These are phyloP conservation scores for Hirtodrosophila histrioides DNA, from an alignment of 2,888 invertebrate genomes.

Conservation along the genomic window DNA sequence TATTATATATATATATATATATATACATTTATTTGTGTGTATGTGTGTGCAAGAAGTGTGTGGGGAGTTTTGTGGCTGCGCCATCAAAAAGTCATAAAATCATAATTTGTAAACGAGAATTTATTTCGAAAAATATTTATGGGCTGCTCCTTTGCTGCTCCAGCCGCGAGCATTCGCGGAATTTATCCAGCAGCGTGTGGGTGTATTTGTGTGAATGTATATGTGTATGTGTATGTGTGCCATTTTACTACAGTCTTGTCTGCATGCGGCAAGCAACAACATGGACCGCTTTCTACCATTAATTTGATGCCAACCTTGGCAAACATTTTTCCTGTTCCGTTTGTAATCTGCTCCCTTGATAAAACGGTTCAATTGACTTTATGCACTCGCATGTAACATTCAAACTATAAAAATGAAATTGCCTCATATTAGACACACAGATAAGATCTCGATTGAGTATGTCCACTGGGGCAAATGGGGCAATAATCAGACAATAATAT, in stretches of 20 bases:
- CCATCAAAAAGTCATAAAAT: constrained; percentile 82
- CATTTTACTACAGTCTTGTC: constrained; percentile 67
- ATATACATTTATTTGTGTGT: constrained; percentile 12
- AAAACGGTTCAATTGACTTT: constrained; percentile 57
- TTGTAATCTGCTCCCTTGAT: constrained; percentile 45
- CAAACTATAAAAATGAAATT: constrained; percentile 2
- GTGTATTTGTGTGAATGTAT: constrained; percentile 1
- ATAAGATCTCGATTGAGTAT: constrained; percentile 21
- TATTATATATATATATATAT: constrained; percentile 15
- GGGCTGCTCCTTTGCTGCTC: constrained; percentile 54
- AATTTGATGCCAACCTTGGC: constrained; percentile 56
- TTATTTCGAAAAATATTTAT: constrained; percentile 81
- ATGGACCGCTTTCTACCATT: constrained; percentile 43
- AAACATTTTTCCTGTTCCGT: constrained; percentile 35
- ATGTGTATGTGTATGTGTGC: constrained; percentile 6
- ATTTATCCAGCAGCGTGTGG: constrained; percentile 34
- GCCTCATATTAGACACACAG: constrained; percentile 12
- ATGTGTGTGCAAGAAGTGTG: constrained; percentile 12
- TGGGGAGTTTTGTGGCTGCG: constrained; percentile 59
- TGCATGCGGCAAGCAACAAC: constrained; percentile 52
- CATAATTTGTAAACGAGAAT: constrained; percentile 82
- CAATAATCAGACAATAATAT: not conserved
- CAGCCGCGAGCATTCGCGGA: constrained; percentile 56
- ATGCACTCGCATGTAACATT: constrained; percentile 34
- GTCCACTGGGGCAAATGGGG: constrained; percentile 4